A percentile compares a stretch with the other conserved stretches of the same genome.
These are phyloP conservation scores for Malthinus flaveolus DNA, from an alignment of 2,888 invertebrate species.

Conservation along the genomic window DNA sequence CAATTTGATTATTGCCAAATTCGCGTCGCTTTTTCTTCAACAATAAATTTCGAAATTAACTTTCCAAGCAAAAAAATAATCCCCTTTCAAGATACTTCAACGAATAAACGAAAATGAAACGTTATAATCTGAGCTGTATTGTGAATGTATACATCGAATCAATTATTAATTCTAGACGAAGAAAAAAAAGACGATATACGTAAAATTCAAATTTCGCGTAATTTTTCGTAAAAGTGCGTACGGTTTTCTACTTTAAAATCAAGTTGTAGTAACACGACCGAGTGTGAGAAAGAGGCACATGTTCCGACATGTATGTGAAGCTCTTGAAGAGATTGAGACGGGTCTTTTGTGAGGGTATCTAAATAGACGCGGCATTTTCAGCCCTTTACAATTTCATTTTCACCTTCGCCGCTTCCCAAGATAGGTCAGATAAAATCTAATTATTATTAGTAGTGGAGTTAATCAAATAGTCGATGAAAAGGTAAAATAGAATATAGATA, in stretches of 20 bases:
- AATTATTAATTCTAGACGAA: too few species aligned
- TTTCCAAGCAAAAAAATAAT: background rate
- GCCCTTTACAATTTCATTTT: conserved; percentile 26
- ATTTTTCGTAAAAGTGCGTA: too few species aligned
- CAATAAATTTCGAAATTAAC: background rate
- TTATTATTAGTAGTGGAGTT: conserved; percentile 19
- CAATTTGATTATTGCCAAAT: background rate
- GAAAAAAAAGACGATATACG: too few species aligned
- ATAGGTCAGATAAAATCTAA: conserved; percentile 27
- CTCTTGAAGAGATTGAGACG: conserved; percentile 29
- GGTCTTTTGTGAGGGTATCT: conserved; percentile 32
- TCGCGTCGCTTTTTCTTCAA: background rate
- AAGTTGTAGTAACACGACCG: conserved; percentile 23
- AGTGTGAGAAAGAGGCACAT: conserved; percentile 36
- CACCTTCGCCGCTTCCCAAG: conserved; percentile 22
- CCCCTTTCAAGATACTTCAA: background rate
- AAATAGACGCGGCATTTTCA: conserved; percentile 27
- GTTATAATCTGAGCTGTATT: too few species aligned
- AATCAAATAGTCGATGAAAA: conserved; percentile 15
- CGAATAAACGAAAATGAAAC: too few species aligned
- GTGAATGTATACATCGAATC: too few species aligned
- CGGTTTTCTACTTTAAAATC: background rate
- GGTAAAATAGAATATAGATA: conserved; percentile 3
- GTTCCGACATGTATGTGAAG: conserved; percentile 34
- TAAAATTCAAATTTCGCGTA: too few species aligned